Percentiles rank a stretch among this genome's conserved stretches.
Evolutionary conservation across 2,113 vertebrate genomes (phyloP).

Genomic region (Mesembrinibis cayennensis): DNA sequence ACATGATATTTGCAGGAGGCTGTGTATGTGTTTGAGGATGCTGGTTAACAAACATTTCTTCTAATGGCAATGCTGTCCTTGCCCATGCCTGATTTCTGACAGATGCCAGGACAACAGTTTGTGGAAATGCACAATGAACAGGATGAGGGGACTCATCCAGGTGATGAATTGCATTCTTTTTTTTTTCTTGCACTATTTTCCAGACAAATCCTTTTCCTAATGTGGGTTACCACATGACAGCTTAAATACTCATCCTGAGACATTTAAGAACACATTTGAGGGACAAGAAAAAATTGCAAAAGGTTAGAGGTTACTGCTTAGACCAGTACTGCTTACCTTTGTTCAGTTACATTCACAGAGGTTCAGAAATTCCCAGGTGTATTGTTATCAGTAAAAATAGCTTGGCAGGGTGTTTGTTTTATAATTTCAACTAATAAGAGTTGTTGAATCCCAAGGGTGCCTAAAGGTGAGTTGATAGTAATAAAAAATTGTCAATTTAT

Average conservation of each 20-base stretch:
- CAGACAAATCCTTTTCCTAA: background rate
- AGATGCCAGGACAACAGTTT: background rate
- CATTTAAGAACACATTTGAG: background rate
- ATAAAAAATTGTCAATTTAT: background rate
- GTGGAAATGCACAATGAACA: background rate
- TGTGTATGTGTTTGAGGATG: background rate
- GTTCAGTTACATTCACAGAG: background rate
- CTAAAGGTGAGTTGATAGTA: background rate
- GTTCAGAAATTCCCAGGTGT: background rate
- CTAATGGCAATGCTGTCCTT: background rate
- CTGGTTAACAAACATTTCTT: background rate
- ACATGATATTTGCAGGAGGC: background rate
- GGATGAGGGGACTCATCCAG: background rate
- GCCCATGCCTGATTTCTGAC: background rate
- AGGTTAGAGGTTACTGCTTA: background rate
- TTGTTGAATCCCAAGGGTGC: background rate
- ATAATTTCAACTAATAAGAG: background rate
- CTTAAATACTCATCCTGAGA: background rate
- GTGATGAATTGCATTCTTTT: background rate
- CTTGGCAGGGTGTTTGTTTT: background rate
- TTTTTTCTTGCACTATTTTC: background rate
- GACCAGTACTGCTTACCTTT: background rate
- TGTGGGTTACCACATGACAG: background rate
- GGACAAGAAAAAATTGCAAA: background rate
- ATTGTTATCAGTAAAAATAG: background rate